Percentiles rank a stretch among this genome's conserved stretches.
Evolutionary conservation across 2,113 vertebrate species (phyloP).

Genomic region (Cyanocitta stelleri): DNA sequence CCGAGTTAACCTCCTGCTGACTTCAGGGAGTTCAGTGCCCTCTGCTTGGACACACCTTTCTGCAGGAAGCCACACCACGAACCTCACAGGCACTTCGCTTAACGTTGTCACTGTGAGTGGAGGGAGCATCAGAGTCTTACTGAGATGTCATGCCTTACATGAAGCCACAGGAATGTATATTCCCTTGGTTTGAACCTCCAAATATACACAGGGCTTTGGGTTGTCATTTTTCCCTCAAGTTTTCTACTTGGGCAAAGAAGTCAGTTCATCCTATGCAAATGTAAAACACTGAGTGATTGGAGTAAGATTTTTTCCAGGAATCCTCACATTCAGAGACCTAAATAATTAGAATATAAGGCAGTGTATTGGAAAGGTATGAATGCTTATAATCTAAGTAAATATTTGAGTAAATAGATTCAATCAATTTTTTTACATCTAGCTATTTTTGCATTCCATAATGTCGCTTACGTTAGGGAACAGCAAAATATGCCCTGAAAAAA

Average conservation of each 20-base stretch:
- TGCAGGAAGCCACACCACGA: accelerated
- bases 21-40: neutral
- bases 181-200: neutral
- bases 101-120: accelerated
- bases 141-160: neutral
- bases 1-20: slow-evolving; percentile 19
- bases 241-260: neutral
- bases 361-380: neutral
- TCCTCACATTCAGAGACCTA: neutral
- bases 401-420: neutral
- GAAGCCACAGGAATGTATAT: neutral
- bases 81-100: neutral
- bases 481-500: neutral
- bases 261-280: neutral
- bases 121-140: neutral
- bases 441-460: neutral
- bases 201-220: neutral
- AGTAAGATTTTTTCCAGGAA: neutral
- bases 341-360: neutral
- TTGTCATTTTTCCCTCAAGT: neutral
- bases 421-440: neutral
- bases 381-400: neutral
- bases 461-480: neutral
- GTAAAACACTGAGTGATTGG: neutral
- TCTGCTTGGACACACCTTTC: accelerated